A percentile compares a stretch with the other conserved stretches of the same genome.
Evolutionary conservation across 2,113 vertebrate species (phyloP).

Genomic region (Nothocercus nigrocapillus): DNA sequence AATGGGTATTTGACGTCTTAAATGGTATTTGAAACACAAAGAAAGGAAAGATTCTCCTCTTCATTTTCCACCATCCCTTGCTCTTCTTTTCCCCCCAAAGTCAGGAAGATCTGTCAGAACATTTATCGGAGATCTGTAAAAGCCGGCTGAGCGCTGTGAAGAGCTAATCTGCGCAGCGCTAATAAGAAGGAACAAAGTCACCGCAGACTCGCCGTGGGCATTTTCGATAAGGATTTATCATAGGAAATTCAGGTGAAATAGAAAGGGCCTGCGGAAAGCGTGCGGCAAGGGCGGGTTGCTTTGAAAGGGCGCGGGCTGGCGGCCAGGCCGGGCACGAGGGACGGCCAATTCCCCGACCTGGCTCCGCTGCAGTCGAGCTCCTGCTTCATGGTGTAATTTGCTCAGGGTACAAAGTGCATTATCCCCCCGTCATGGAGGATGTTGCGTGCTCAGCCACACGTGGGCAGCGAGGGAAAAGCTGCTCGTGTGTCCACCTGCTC

Average conservation of each 20-base stretch:
- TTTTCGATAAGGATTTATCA: slow-evolving; percentile 65
- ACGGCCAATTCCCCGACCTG: no score
- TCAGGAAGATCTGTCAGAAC: slow-evolving; percentile 71
- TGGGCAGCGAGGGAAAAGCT: no score
- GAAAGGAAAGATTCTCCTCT: neutral
- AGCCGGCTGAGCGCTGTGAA: slow-evolving; percentile 53
- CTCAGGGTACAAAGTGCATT: no score
- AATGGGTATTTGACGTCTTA: slow-evolving; percentile 72
- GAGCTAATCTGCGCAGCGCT: slow-evolving; percentile 72
- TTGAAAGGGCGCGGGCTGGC: no score
- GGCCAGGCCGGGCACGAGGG: no score
- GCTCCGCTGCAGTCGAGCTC: no score
- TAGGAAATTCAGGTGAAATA: slow-evolving; percentile 60
- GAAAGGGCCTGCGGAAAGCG: neutral
- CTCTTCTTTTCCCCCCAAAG: neutral
- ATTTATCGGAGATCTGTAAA: slow-evolving; percentile 70
- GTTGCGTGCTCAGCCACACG: neutral
- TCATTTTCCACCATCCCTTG: neutral
- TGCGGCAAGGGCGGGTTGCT: neutral
- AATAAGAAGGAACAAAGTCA: slow-evolving; percentile 59
- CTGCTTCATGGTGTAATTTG: neutral
- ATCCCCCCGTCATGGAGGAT: neutral
- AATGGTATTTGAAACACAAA: slow-evolving; percentile 34
- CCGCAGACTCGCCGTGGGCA: slow-evolving; percentile 57
- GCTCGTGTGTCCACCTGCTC: no score